Conservation (phyloP, 2,113 vertebrate genomes). For the Poeciliopsis occidentalis region DNA sequence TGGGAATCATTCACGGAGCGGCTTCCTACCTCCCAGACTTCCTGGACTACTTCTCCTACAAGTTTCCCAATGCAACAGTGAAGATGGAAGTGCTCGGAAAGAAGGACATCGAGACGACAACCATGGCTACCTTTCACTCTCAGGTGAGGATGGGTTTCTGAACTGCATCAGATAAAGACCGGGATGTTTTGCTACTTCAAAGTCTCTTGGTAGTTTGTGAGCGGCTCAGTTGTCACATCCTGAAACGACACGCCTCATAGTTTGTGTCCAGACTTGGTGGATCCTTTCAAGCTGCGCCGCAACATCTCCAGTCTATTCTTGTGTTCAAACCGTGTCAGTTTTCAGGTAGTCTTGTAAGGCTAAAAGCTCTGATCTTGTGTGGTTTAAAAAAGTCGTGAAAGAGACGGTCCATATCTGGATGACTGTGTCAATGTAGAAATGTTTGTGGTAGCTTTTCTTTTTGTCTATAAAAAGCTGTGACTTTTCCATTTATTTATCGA, state of each 20-base stretch:
- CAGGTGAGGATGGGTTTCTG: slow-evolving; percentile 85
- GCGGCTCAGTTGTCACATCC: slow-evolving; percentile 19
- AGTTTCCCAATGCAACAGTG: slow-evolving; percentile 95
- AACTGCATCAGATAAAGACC: not conserved
- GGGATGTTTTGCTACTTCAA: slow-evolving; percentile 10
- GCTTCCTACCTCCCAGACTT: slow-evolving; percentile 98
- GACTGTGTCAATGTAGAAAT: not conserved
- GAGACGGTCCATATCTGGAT: not conserved
- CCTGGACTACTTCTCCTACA: slow-evolving; percentile 98
- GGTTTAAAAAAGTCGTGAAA: not conserved
- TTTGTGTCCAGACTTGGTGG: not conserved
- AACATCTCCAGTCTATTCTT: not conserved
- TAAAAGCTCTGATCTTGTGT: not conserved
- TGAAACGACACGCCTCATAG: slow-evolving; percentile 21
- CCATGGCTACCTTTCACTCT: slow-evolving; percentile 96
- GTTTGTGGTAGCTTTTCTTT: not conserved
- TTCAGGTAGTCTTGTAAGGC: slow-evolving; percentile 1
- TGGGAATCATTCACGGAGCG: slow-evolving; percentile 97
- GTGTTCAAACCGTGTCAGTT: not conserved
- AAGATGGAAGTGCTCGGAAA: slow-evolving; percentile 99
- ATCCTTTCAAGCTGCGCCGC: not conserved
- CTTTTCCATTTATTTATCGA: too few species aligned
- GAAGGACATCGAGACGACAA: slow-evolving; percentile 99
- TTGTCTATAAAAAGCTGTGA: too few species aligned
- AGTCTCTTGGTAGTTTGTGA: slow-evolving; percentile 27